A percentile compares a stretch with the other conserved stretches of the same genome.
Conservation (phyloP, 2,113 vertebrate species). For the Salvelinus namaycush region DNA sequence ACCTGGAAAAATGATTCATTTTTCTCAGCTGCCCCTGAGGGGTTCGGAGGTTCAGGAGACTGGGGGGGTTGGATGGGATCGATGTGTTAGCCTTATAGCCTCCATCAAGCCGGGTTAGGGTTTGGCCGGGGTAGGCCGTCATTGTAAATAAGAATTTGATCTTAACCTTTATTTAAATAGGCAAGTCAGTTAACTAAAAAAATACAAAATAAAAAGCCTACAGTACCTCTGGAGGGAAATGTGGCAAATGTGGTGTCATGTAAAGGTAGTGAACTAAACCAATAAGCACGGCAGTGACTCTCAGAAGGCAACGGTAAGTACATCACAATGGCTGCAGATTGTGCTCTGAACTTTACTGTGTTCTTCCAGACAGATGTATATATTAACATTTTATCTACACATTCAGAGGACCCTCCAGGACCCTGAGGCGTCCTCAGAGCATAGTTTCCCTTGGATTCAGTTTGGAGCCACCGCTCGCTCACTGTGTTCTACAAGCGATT, state of each 20-base stretch:
- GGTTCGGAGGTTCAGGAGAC: conserved; percentile 41
- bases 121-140: too few species aligned
- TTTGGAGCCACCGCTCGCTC: neutral
- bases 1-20: conserved; percentile 68
- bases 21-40: conserved; percentile 32
- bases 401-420: conserved; percentile 33
- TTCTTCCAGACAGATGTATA: neutral
- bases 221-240: too few species aligned
- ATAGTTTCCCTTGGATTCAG: conserved; percentile 22
- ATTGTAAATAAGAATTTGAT: too few species aligned
- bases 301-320: too few species aligned
- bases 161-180: neutral
- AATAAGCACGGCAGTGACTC: neutral
- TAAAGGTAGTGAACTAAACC: neutral
- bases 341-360: neutral
- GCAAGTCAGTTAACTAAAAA: too few species aligned
- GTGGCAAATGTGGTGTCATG: neutral
- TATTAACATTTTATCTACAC: conserved; percentile 25
- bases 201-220: neutral
- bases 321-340: neutral
- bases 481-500: conserved; percentile 36
- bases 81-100: neutral
- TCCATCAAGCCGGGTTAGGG: too few species aligned
- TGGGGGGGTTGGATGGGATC: conserved; percentile 21
- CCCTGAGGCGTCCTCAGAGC: conserved; percentile 30